Evolutionary conservation across 2,888 invertebrate genomes (phyloP).

Genomic region (Apodemia zela): DNA sequence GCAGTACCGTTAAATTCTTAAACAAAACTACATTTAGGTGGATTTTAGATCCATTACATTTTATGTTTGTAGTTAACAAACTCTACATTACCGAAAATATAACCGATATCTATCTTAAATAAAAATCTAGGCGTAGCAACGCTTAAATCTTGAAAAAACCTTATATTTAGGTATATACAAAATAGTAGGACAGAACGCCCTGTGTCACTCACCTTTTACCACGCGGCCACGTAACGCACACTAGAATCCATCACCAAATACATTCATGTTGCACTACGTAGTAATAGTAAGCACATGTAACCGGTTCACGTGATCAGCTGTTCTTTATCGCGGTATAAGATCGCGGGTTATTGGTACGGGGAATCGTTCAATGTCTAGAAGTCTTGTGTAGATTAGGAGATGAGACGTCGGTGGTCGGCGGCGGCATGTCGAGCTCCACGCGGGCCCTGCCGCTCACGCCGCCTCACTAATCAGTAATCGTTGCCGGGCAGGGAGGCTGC

Average conservation of each 20-base stretch:
- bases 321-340: constrained; percentile 39
- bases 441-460: constrained; percentile 70
- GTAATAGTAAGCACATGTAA: constrained; percentile 62
- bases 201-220: constrained; percentile 48
- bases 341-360: constrained; percentile 21
- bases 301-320: constrained; percentile 60
- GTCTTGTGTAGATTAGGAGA: constrained; percentile 18
- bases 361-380: constrained; percentile 24
- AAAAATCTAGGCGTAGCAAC: background rate
- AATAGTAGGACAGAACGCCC: constrained; percentile 24
- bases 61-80: background rate
- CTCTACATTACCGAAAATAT: background rate
- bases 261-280: constrained; percentile 67
- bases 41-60: no score
- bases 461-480: constrained; percentile 82
- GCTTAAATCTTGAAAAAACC: background rate
- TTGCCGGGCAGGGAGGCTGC: constrained; percentile 79
- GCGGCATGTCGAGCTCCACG: constrained; percentile 51
- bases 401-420: constrained; percentile 39
- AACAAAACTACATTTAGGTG: constrained; percentile 3
- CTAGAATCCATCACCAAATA: constrained; percentile 36
- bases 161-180: constrained; percentile 12
- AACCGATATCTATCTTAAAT: background rate
- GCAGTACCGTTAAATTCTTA: background rate
- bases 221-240: constrained; percentile 41